phyloP scores from a whole-genome alignment of 2,888 invertebrate genomes.

The Sicus ferrugineus region DNA sequence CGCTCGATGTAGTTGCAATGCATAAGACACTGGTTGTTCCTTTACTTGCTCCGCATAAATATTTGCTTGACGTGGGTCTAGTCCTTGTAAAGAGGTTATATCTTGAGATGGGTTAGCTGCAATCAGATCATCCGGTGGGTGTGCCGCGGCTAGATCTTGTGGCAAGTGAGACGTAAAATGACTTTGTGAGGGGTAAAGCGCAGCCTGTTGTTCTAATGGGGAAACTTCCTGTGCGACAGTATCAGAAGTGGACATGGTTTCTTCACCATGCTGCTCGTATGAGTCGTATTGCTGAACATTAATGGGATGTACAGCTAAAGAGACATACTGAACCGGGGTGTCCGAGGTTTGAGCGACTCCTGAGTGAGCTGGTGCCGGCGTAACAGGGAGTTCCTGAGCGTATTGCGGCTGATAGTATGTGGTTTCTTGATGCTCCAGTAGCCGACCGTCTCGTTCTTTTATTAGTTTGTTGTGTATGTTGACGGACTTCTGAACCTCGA shows the following conservation, averaged over 20 bases:
- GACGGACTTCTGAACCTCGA: slow-evolving; percentile 74
- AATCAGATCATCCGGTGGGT: neutral
- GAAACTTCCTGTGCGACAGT: neutral
- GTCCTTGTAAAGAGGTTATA: neutral
- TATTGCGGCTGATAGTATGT: slow-evolving; percentile 51
- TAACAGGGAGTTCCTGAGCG: slow-evolving; percentile 24
- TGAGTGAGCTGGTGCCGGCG: slow-evolving; percentile 17
- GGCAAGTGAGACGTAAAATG: no score
- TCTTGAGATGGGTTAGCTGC: no score
- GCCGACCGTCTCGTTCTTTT: slow-evolving; percentile 58
- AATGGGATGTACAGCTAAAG: slow-evolving; percentile 53
- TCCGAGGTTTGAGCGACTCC: neutral
- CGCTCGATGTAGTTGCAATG: neutral
- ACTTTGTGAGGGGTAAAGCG: neutral
- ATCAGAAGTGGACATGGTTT: neutral
- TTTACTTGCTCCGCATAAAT: neutral
- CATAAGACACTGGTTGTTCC: neutral
- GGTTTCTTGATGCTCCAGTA: slow-evolving; percentile 60
- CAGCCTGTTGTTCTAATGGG: neutral
- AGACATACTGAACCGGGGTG: slow-evolving; percentile 42
- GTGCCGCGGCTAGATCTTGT: neutral
- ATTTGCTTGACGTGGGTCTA: neutral
- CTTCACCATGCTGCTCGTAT: slow-evolving; percentile 45
- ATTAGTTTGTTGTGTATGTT: slow-evolving; percentile 63
- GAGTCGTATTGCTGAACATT: slow-evolving; percentile 48